phyloP scores from a whole-genome alignment of 2,797 vertebrate genomes.

The Hydrophis major region DNA sequence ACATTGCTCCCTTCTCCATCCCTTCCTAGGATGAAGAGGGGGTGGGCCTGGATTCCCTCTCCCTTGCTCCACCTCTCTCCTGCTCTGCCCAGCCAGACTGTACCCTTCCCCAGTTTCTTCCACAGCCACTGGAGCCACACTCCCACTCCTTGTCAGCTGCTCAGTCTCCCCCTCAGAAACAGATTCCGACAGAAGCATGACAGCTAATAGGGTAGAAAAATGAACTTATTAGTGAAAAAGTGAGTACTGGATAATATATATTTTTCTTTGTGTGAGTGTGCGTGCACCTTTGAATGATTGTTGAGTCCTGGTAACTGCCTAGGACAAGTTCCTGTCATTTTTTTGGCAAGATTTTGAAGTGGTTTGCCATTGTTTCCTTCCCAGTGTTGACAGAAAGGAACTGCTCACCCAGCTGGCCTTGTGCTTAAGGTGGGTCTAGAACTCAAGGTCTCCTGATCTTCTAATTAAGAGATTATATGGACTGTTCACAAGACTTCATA shows the following conservation, averaged over 20 bases:
- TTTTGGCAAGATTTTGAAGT: background rate
- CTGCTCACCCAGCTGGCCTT: background rate
- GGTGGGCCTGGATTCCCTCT: too few relatives aligned
- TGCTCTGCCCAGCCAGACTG: too few relatives aligned
- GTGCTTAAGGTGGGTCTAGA: background rate
- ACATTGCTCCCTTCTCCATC: too few relatives aligned
- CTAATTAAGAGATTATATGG: background rate
- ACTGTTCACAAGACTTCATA: background rate
- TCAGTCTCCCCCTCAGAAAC: too few relatives aligned
- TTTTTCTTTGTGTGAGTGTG: background rate
- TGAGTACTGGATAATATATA: background rate
- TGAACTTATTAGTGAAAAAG: background rate
- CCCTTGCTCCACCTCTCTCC: too few relatives aligned
- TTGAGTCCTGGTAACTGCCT: background rate
- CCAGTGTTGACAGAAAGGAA: background rate
- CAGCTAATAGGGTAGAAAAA: background rate
- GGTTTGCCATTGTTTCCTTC: background rate
- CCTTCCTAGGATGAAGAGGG: too few relatives aligned
- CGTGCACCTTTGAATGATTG: background rate
- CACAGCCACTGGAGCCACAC: too few relatives aligned
- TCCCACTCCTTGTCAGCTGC: too few relatives aligned
- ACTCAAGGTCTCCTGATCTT: background rate
- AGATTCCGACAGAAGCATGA: too few relatives aligned
- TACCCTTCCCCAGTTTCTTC: too few relatives aligned
- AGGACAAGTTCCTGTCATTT: background rate